Evolutionary conservation across 2,113 vertebrate species (phyloP).

Genomic region (Manacus vitellinus): DNA sequence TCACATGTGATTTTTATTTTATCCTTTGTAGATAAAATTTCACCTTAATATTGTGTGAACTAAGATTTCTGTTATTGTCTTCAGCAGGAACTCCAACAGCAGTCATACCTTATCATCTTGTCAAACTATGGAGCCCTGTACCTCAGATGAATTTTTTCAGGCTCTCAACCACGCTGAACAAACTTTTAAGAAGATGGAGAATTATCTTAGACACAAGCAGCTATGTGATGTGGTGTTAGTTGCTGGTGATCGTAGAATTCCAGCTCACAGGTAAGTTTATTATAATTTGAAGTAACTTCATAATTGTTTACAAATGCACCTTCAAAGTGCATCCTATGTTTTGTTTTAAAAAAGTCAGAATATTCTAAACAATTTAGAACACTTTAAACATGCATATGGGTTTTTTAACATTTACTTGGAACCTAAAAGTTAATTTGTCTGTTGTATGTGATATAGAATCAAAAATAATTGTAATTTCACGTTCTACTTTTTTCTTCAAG

Average conservation of each 20-base stretch:
- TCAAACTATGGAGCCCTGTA: conserved; percentile 91
- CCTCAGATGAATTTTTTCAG: conserved; percentile 93
- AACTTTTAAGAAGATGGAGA: conserved; percentile 97
- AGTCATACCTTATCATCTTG: conserved; percentile 88
- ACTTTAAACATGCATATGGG: neutral
- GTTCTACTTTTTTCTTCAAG: neutral
- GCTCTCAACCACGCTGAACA: conserved; percentile 93
- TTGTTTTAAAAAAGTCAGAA: neutral
- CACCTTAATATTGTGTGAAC: neutral
- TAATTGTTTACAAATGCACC: neutral
- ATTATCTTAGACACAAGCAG: conserved; percentile 90
- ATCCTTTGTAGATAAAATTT: neutral
- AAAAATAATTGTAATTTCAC: neutral
- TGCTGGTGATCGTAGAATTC: conserved; percentile 93
- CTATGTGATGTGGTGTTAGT: conserved; percentile 95
- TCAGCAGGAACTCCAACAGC: conserved; percentile 88
- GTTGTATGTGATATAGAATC: neutral
- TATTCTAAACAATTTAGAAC: neutral
- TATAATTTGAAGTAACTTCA: neutral
- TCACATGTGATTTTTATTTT: neutral
- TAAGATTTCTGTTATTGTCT: conserved; percentile 39
- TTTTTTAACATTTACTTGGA: neutral
- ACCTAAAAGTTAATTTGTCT: neutral
- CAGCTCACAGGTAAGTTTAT: conserved; percentile 90
- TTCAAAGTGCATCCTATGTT: neutral